Evolutionary conservation across 2,888 invertebrate genomes (phyloP).

Genomic region (Frankliniella intonsa): DNA sequence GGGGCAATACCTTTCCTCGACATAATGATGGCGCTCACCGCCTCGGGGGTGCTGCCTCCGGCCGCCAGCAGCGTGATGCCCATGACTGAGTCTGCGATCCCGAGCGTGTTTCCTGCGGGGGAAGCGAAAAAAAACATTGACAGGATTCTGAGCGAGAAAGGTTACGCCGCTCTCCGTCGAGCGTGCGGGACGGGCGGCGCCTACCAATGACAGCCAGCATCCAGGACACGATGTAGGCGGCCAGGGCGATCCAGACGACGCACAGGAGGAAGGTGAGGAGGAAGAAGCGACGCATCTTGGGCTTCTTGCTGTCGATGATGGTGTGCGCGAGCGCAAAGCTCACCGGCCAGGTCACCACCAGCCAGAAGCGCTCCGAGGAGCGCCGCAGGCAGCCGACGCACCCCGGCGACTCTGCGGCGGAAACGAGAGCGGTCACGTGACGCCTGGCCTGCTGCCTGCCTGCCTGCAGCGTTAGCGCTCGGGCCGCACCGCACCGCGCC

Average conservation of each 20-base stretch:
- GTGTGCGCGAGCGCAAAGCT: background rate
- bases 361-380: background rate
- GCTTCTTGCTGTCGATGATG: slow-evolving; percentile 11
- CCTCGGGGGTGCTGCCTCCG: slow-evolving; percentile 84
- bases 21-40: slow-evolving; percentile 77
- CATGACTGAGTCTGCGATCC: slow-evolving; percentile 83
- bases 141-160: background rate
- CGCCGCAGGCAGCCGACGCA: background rate
- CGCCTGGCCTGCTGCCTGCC: background rate
- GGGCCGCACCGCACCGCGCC: background rate
- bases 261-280: slow-evolving; percentile 80
- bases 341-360: slow-evolving; percentile 2
- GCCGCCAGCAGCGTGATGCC: slow-evolving; percentile 87
- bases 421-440: too few relatives aligned
- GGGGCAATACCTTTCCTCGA: slow-evolving; percentile 82
- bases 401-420: too few relatives aligned
- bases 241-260: slow-evolving; percentile 75
- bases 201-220: slow-evolving; percentile 81
- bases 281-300: slow-evolving; percentile 48
- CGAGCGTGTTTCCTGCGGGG: slow-evolving; percentile 62
- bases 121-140: too few relatives aligned
- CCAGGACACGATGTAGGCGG: slow-evolving; percentile 88
- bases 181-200: background rate
- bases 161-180: background rate
- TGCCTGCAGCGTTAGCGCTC: background rate